Base-by-base conservation (phyloP, 2,113 vertebrate species). In the Varanus salvator region DNA sequence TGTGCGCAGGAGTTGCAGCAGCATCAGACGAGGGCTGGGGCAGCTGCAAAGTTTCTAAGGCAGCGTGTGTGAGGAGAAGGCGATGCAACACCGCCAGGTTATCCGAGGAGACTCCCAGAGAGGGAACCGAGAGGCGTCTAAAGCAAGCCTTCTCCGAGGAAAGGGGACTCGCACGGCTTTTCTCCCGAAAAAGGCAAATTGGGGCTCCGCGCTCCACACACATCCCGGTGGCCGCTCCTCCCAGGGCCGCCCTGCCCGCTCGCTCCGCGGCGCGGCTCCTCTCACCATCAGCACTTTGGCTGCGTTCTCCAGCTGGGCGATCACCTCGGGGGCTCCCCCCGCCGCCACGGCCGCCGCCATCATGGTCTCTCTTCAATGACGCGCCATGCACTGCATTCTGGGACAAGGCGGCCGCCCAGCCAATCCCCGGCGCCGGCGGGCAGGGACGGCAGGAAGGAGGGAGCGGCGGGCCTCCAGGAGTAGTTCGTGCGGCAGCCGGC, bases 201-300 rank as follows among this genome's bases (percentile, higher is more conserved):
- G 78, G 52, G 80, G 75, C 21, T 48, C 38, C 3, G 75, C 21
- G 48, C 34, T n/a, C n/a, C 72, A 34, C n/a, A 11, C 15, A 3
- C 69, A 44, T 15, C 72, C 69, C 15, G 78, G n/a, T 75, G 83
- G 23, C 83, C 74, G 81, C 31, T 76, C 78, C 86, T 77, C 75
- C 90, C 77, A 74, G 66, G 31, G 17, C 54, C 80, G 50, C 84
- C 90, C 90, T 80, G 71, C 0, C 52, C 25, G 69, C 60, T 80
- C 77, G 85, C 68, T 50, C 89, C 80, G 78, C 31, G 25, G 14
- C n/a, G 77, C 87, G 50, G 90, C 68, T 90, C 87, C 91, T 19
- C 98, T 98, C 97, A 99, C 98, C 98, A 99, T 99, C 97, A 99
- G 98, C 98, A 99, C 98, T 99, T 99, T 99, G 97, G 98, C 98